Evolutionary conservation across 2,888 invertebrate species (phyloP), one percentile per base, ranked within the genome.

Genomic region (Acrocyrtus sp.): DNA sequence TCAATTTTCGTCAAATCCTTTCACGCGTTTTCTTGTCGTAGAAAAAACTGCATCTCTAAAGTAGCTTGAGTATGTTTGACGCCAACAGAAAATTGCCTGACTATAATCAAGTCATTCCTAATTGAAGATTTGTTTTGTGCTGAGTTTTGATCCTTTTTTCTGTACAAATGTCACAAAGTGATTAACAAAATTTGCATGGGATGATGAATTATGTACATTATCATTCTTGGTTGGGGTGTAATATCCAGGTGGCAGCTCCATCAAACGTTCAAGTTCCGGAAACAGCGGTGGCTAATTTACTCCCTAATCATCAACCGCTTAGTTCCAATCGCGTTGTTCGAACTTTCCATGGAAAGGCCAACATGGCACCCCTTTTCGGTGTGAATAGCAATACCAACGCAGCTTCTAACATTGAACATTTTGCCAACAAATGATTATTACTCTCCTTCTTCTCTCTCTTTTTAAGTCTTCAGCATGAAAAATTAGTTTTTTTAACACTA

Each of bases 231-330:
- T 61, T 65, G 69, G 65, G 60, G 53, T 62, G 34, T 58, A 60
- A 67, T 61, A 74, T 78, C 74, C 74, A 81, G 81, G 81, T 81
- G 69, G 69, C 77, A 76, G 74, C 76, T 57, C 65, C 75, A 48
- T 72, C 68, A 45, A 72, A 60, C 60, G 66, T 68, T 67, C 77
- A 72, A 62, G 75, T 80, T 70, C 80, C 80, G 62, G 80, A 81
- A 77, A 79, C 80, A 61, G 78, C 78, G 60, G 76, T 81, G 74
- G 81, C 78, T 68, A 78, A 78, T 78, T 79, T 81, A 66, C 81
- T 81, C 29, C 81, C 80, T 69, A 79, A 76, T 75, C 78, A 78
- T 45, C 77, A 74, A 54, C 65, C 66, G 62, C 77, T 79, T 73
- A 79, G 79, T 67, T 77, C 80, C 34, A 78, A 73, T 76, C 81